These are phyloP conservation scores for Tortricodes alternella DNA, from an alignment of 2,888 invertebrate genomes.

Conservation along the genomic window DNA sequence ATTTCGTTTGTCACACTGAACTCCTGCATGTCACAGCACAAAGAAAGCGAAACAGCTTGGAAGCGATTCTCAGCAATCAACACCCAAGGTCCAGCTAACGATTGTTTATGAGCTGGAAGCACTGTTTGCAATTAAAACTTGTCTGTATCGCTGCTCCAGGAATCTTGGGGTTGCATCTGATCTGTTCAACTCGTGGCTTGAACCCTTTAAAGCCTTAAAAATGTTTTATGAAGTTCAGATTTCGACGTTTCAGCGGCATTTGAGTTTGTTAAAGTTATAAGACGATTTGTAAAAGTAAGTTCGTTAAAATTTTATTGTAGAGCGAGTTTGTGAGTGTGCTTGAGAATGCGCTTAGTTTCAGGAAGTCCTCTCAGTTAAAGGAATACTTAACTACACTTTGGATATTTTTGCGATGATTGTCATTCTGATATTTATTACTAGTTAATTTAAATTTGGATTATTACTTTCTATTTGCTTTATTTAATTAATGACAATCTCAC, in stretches of 20 bases:
- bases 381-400: no score
- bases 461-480: no score
- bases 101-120: conserved; percentile 34
- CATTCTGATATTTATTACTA: no score
- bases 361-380: no score
- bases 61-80: conserved; percentile 35
- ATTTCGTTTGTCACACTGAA: neutral
- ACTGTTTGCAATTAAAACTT: conserved; percentile 37
- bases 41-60: conserved; percentile 30
- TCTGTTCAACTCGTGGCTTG: no score
- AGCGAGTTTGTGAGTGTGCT: conserved; percentile 4
- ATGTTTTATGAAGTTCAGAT: no score
- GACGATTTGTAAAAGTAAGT: conserved; percentile 1
- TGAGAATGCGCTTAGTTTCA: conserved; percentile 1
- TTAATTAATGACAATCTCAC: no score
- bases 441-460: no score
- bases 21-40: neutral
- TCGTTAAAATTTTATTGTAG: conserved; percentile 20
- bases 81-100: conserved; percentile 33
- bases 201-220: no score
- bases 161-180: no score
- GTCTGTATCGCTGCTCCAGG: neutral
- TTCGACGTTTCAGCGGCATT: no score
- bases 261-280: neutral
- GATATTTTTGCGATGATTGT: no score